Evolutionary conservation across 2,113 vertebrate species (phyloP), one percentile per base, ranked within the genome.

Genomic region (Phainopepla nitens): DNA sequence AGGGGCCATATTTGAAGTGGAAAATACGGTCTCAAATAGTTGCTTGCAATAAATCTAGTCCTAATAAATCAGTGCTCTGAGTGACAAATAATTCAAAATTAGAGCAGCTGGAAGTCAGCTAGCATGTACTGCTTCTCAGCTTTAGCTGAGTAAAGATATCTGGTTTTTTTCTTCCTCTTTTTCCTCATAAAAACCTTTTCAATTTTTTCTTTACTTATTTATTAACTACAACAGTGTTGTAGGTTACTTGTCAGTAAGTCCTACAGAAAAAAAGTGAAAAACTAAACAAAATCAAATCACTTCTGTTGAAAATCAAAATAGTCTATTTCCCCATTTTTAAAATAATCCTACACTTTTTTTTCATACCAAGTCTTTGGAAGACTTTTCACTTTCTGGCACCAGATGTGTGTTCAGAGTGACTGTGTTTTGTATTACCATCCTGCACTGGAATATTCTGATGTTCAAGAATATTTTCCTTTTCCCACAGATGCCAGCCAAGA

Each of bases 401-500:
- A 6, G 20, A 41, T 78, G 4, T 64, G 44, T 75, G 25, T 78
- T 93, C 1, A 15, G 28, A 84, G 20, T 0, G 22, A 64, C 47
- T 51, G 25, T 87, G 49, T 39, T 94, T 70, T 75, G 31, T 64
- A 51, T 75, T 60, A 77, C 25, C 0, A 1, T 61, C 33, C 78
- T 82, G 36, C 82, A 45, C 50, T 87, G 83, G 47, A 68, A 93
- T 82, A 91, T 92, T 80, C 89, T 93, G 91, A 62, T 78, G 17
- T 44, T 82, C 76, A 87, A 62, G 56, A 84, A 71, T 71, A 89
- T 77, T 94, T 91, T 92, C 19, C 33, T 87, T 90, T 95, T 81
- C 77, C 72, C 57, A 66, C 15, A 84, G 81, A 76, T 94, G 68
- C 47, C 87, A 96, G 65, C 80, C 69, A 96, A 91, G 76, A 66